These are phyloP conservation scores for Orthosia gracilis DNA, from an alignment of 2,888 invertebrate genomes.

Conservation along the genomic window DNA sequence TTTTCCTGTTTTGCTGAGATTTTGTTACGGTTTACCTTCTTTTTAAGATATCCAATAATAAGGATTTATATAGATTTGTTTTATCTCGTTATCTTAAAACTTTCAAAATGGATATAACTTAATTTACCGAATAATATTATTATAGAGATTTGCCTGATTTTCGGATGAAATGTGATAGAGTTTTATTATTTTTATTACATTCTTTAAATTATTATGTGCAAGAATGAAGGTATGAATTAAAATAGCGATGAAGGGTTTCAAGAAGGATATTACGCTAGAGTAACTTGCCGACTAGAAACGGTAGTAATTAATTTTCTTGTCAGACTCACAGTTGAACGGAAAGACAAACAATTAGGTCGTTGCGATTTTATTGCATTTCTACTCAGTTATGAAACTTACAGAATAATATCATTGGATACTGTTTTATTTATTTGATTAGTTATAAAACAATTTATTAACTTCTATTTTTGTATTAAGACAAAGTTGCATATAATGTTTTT, in stretches of 20 bases:
- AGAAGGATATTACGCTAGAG: conserved; percentile 39
- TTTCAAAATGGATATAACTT: background rate
- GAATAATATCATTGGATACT: conserved; percentile 6
- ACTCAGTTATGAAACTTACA: conserved; percentile 29
- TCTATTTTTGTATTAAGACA: background rate
- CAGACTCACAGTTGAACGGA: conserved; percentile 47
- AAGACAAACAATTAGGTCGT: conserved; percentile 62
- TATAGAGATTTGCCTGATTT: background rate
- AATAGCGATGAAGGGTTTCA: background rate
- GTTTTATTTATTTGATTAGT: background rate
- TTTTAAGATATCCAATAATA: background rate
- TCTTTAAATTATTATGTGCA: background rate
- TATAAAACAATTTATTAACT: background rate
- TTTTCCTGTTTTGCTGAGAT: conserved; percentile 30
- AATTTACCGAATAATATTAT: background rate
- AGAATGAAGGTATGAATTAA: conserved; percentile 2
- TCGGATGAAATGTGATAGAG: background rate
- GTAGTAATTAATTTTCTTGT: conserved; percentile 57
- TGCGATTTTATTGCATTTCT: conserved; percentile 44
- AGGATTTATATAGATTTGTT: background rate
- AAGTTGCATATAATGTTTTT: background rate
- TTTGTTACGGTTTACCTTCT: background rate
- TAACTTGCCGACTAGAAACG: conserved; percentile 56
- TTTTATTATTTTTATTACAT: background rate
- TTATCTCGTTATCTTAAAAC: background rate